Base-by-base conservation (phyloP, 2,113 vertebrate species). In the Trinectes maculatus region DNA sequence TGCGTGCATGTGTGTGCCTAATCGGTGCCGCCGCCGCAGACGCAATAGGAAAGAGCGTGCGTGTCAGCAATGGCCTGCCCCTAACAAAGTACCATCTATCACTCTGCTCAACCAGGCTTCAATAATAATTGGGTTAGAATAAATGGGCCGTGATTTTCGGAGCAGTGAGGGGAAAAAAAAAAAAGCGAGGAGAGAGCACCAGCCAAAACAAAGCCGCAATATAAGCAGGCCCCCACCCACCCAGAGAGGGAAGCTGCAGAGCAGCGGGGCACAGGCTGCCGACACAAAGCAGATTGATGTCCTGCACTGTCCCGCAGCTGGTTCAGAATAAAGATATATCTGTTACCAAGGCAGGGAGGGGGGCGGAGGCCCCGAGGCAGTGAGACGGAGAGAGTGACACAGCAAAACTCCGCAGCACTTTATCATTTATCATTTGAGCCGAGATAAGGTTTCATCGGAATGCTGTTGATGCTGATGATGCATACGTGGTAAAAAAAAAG, bases 111-210 rank as follows among this genome's bases (percentile, higher is more conserved):
- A 81, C 62, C 80, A 86, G 79, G 85, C 89, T 87, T 92, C 86
- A 73, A 82, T 90, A 88, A 89, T 89, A 91, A 92, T 88, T 89
- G 87, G 82, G 84, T 88, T 89, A 71, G 77, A 80, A 91, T 89
- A 92, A 93, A 92, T 91, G 87, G 85, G 85, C 82, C 90, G 77
- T 88, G 85, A 86, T 85, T 92, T 52, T 87, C 74, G 63, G 69
- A 81, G 73, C 77, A 72, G 49, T 78, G 69, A 37, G 58, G 40
- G 18, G 51, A 1, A 4, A 21, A 21, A 33, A 26, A 29, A 28
- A 36, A 63, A 71, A 81, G 56, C 78, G 47, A 57, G 44, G 53
- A 34, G 58, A 29, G 70, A 62, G 72, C 65, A 31, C 74, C 33
- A 72, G 76, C 68, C 71, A 86, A 91, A 88, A 83, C 80, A 86